These are phyloP conservation scores for Ecdyonurus torrentis DNA, from an alignment of 2,888 invertebrate genomes.

Conservation along the genomic window DNA sequence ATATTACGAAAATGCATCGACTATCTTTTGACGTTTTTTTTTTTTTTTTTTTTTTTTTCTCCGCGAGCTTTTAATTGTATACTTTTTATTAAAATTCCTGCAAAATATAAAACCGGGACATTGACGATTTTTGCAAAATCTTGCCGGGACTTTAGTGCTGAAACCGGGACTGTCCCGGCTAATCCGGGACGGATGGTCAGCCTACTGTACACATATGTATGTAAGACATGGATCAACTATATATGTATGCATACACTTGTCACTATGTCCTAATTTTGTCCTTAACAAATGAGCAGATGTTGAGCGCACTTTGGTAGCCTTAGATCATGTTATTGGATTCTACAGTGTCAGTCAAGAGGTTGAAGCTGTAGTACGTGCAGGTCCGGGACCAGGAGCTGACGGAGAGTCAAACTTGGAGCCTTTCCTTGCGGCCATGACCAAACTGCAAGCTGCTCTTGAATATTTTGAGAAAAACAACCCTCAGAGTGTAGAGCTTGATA, in stretches of 20 bases:
- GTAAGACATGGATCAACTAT: background rate
- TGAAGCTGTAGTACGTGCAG: slow-evolving; percentile 67
- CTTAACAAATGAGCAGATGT: slow-evolving; percentile 47
- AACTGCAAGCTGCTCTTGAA: slow-evolving; percentile 67
- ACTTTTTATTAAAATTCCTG: too few species aligned
- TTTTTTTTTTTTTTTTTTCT: too few species aligned
- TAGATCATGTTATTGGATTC: slow-evolving; percentile 89
- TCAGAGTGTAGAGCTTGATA: slow-evolving; percentile 83
- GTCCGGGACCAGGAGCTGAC: slow-evolving; percentile 50
- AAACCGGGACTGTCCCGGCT: too few species aligned
- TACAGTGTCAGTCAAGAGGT: slow-evolving; percentile 91
- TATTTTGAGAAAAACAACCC: slow-evolving; percentile 89
- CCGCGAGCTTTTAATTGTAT: too few species aligned
- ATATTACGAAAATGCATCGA: too few species aligned
- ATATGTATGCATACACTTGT: background rate
- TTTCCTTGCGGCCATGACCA: slow-evolving; percentile 57
- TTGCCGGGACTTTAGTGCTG: too few species aligned
- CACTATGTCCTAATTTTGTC: background rate
- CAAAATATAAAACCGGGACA: too few species aligned
- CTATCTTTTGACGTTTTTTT: too few species aligned
- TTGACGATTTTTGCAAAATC: too few species aligned
- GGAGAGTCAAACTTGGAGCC: slow-evolving; percentile 29
- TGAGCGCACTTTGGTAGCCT: slow-evolving; percentile 66
- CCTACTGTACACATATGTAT: background rate
- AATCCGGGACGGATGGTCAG: background rate